phyloP scores from a whole-genome alignment of 2,888 invertebrate genomes.

The Alcis repandata region DNA sequence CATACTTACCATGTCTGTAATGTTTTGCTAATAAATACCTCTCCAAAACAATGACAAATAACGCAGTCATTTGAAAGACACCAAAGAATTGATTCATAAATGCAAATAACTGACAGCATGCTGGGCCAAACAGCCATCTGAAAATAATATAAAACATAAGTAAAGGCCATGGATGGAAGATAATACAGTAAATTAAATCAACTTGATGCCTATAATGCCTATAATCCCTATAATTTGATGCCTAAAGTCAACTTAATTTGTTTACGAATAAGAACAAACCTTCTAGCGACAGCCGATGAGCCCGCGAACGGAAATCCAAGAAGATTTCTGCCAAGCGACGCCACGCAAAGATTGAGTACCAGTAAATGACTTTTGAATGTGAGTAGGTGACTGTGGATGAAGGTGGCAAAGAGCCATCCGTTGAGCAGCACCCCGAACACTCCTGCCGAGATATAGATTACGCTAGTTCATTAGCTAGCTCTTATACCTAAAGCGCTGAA shows the following conservation, averaged over 20 bases:
- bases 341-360: conserved; percentile 84
- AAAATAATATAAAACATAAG: conserved; percentile 46
- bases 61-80: conserved; percentile 82
- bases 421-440: conserved; percentile 85
- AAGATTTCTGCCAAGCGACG: conserved; percentile 82
- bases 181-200: not conserved
- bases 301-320: conserved; percentile 85
- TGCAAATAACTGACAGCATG: conserved; percentile 85
- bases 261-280: conserved; percentile 62
- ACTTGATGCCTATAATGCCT: not conserved
- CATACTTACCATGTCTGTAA: conserved; percentile 76
- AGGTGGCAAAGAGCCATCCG: conserved; percentile 85
- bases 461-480: not conserved
- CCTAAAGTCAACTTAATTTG: not conserved
- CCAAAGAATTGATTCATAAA: conserved; percentile 86
- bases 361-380: conserved; percentile 84
- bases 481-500: no score
- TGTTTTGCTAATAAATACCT: conserved; percentile 80
- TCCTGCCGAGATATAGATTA: conserved; percentile 68
- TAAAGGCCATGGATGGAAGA: not conserved
- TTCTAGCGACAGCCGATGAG: conserved; percentile 82
- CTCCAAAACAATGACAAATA: conserved; percentile 81
- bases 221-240: no score
- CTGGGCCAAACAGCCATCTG: conserved; percentile 86
- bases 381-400: conserved; percentile 84